These are phyloP conservation scores for Proctacanthus coquilletti DNA, from an alignment of 1,140 invertebrate species.

Conservation along the genomic window DNA sequence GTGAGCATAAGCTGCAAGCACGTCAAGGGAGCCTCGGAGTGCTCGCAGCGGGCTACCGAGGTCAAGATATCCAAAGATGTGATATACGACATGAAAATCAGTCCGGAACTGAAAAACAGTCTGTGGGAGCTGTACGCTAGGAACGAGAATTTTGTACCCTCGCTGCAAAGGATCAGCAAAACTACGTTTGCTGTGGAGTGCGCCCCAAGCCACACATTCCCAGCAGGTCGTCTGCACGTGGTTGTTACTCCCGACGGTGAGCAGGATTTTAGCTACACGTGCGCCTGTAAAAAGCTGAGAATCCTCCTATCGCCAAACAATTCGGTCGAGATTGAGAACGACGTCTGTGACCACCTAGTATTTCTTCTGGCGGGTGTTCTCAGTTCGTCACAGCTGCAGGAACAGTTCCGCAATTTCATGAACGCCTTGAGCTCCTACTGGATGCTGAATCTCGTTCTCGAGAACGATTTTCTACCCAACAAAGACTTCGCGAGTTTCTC, in stretches of 20 bases:
- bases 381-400: constrained; percentile 14
- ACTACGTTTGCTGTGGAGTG: constrained; percentile 22
- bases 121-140: constrained; percentile 21
- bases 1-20: constrained; percentile 7
- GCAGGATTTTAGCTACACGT: constrained; percentile 10
- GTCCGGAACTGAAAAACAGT: constrained; percentile 17
- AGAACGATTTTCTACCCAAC: no score
- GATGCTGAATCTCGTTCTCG: no score
- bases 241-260: constrained; percentile 14
- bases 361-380: constrained; percentile 20
- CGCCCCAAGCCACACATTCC: constrained; percentile 16
- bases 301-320: constrained; percentile 26
- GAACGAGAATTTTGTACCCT: constrained; percentile 12
- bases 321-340: constrained; percentile 25
- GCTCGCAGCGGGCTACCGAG: constrained; percentile 12
- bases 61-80: constrained; percentile 17
- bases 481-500: no score
- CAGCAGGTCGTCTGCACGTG: constrained; percentile 20
- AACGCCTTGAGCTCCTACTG: constrained; percentile 18
- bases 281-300: constrained; percentile 22
- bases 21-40: constrained; percentile 10
- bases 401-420: constrained; percentile 17
- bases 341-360: constrained; percentile 26
- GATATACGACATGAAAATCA: constrained; percentile 22
- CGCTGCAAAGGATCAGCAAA: constrained; percentile 19